phyloP scores from a whole-genome alignment of 2,888 invertebrate species.

The Drosophila kanekoi region DNA sequence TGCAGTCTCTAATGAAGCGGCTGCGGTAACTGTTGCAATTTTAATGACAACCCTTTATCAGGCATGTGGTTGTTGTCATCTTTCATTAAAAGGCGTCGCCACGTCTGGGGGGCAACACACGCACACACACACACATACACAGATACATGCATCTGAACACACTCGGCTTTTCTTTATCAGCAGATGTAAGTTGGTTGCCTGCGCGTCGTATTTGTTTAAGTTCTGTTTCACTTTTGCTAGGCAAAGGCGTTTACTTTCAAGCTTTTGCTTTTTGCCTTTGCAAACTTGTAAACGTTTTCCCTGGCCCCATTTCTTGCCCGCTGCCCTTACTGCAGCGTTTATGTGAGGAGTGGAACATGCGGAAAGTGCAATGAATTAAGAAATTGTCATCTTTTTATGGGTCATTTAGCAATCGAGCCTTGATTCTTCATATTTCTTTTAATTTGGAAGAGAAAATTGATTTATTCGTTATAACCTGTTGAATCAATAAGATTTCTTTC shows the following conservation, averaged over 20 bases:
- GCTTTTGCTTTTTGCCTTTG: constrained; percentile 42
- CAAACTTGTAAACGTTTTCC: constrained; percentile 41
- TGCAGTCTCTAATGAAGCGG: constrained; percentile 59
- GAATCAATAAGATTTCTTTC: no score
- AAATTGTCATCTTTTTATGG: constrained; percentile 7
- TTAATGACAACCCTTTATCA: constrained; percentile 77
- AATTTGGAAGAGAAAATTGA: no score
- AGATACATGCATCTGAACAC: background rate
- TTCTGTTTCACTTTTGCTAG: constrained; percentile 74
- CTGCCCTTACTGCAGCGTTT: constrained; percentile 38
- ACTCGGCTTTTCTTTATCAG: constrained; percentile 74
- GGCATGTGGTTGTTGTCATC: constrained; percentile 72
- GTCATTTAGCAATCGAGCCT: background rate
- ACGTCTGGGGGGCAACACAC: constrained; percentile 10
- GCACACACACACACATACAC: constrained; percentile 20
- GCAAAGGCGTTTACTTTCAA: constrained; percentile 68
- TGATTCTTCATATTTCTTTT: no score
- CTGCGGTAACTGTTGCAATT: constrained; percentile 62
- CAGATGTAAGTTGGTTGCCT: constrained; percentile 74
- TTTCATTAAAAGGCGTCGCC: constrained; percentile 68
- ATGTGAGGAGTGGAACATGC: constrained; percentile 12
- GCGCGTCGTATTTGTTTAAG: constrained; percentile 73
- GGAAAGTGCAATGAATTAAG: constrained; percentile 30
- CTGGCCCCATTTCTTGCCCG: constrained; percentile 57
- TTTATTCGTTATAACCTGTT: no score